Conservation (phyloP, 2,888 invertebrate genomes). For the Hypolimnas misippus region DNA sequence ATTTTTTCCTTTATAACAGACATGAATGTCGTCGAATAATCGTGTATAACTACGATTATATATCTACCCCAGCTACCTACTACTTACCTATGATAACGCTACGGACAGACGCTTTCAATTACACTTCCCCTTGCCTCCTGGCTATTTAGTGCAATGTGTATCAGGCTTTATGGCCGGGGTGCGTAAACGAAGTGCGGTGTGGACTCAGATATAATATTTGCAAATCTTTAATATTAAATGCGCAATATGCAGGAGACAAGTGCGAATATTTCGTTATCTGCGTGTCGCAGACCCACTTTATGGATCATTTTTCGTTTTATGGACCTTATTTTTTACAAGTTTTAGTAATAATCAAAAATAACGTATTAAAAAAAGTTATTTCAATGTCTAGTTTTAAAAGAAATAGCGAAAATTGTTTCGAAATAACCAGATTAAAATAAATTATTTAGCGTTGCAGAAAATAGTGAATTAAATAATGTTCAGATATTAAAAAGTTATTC, state of each 20-base stretch:
- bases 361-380: no score
- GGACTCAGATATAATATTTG: conserved; percentile 59
- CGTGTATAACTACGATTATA: no score
- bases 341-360: no score
- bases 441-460: no score
- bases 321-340: not conserved
- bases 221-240: conserved; percentile 75
- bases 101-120: conserved; percentile 19
- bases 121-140: conserved; percentile 19
- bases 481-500: no score
- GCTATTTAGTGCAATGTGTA: conserved; percentile 49
- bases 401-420: no score
- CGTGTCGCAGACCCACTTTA: conserved; percentile 50
- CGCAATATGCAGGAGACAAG: conserved; percentile 55
- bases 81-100: not conserved
- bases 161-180: conserved; percentile 43
- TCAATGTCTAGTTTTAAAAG: no score
- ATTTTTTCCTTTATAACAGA: no score
- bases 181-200: conserved; percentile 54
- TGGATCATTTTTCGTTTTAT: conserved; percentile 13
- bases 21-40: no score
- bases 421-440: no score
- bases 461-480: no score
- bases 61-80: not conserved
- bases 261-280: conserved; percentile 60